Evolutionary conservation across 2,888 invertebrate genomes (phyloP).

Genomic region (Dryococelus australis): DNA sequence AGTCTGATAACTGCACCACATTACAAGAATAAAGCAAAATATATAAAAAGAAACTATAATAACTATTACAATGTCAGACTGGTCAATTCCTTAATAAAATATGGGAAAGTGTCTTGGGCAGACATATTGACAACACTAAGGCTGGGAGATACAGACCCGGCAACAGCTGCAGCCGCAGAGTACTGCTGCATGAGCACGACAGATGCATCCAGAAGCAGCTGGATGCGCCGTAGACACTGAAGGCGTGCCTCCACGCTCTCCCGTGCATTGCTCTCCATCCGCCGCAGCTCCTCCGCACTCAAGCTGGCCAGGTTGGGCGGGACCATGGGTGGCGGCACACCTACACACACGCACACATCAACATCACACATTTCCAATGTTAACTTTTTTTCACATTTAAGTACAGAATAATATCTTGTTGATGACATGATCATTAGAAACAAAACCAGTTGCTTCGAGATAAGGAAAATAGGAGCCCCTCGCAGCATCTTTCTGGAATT

Average conservation of each 20-base stretch:
- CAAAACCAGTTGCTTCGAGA: no score
- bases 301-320: constrained; percentile 78
- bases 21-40: no score
- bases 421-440: no score
- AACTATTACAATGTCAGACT: no score
- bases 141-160: constrained; percentile 12
- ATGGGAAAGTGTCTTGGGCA: no score
- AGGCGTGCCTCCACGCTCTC: constrained; percentile 90
- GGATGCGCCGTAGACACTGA: constrained; percentile 82
- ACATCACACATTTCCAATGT: background rate
- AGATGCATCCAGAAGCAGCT: constrained; percentile 91
- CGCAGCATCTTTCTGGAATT: no score
- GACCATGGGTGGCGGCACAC: constrained; percentile 74
- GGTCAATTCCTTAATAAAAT: no score
- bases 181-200: constrained; percentile 95
- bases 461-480: background rate
- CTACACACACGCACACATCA: background rate
- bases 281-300: constrained; percentile 81
- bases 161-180: constrained; percentile 66
- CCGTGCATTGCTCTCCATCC: constrained; percentile 90
- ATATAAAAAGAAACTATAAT: no score
- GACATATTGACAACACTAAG: no score
- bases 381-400: background rate
- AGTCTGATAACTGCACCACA: no score
- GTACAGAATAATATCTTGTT: background rate